A percentile compares a stretch with the other conserved stretches of the same genome.
Evolutionary conservation across 1,140 invertebrate species (phyloP).

Genomic region (Ridgeia piscesae): DNA sequence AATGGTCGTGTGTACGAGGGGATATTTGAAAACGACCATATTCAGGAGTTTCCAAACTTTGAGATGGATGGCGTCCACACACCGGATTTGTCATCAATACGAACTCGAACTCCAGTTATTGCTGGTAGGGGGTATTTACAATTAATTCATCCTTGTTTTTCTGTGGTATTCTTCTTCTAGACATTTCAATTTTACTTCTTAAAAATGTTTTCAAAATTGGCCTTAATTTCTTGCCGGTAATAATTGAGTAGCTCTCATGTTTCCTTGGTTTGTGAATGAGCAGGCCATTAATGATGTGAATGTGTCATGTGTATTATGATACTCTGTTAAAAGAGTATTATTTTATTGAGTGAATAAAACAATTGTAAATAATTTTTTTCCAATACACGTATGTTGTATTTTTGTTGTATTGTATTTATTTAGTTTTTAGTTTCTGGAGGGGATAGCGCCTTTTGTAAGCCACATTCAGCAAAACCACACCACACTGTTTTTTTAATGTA

Average conservation of each 20-base stretch:
- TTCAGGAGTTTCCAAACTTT: conserved; percentile 54
- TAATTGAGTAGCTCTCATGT: background rate
- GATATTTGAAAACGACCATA: conserved; percentile 56
- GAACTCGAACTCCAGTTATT: conserved; percentile 52
- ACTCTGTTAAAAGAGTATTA: too few relatives aligned
- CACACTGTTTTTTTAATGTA: too few relatives aligned
- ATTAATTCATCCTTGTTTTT: conserved; percentile 10
- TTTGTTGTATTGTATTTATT: too few relatives aligned
- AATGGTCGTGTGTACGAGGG: conserved; percentile 58
- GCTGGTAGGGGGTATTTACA: conserved; percentile 37
- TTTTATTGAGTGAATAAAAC: too few relatives aligned
- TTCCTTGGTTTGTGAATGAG: background rate
- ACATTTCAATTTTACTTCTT: background rate
- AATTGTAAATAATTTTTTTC: too few relatives aligned
- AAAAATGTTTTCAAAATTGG: background rate
- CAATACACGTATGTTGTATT: too few relatives aligned
- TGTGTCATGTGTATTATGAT: background rate
- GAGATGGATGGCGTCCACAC: conserved; percentile 49
- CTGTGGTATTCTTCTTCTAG: background rate
- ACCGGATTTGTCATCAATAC: conserved; percentile 48
- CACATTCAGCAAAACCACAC: too few relatives aligned
- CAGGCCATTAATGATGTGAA: background rate
- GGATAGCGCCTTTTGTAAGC: too few relatives aligned
- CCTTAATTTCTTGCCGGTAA: background rate
- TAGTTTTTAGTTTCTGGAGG: too few relatives aligned